Percentiles rank a stretch among this genome's conserved stretches.
Evolutionary conservation across 2,113 vertebrate species (phyloP).

Genomic region (Oncorhynchus keta): DNA sequence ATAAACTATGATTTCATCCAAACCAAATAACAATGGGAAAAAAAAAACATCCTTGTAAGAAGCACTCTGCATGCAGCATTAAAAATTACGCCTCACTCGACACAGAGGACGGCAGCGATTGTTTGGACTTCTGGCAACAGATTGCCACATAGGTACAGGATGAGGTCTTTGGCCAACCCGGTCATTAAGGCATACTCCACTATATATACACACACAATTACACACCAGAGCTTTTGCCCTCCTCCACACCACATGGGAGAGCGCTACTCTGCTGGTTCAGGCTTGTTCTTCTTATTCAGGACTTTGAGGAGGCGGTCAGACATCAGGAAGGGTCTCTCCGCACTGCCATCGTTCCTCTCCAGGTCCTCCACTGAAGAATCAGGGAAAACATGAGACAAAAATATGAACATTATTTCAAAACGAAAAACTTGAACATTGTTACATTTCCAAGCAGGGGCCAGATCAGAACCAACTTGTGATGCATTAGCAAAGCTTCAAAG

Average conservation of each 20-base stretch:
- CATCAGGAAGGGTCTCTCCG: slow-evolving; percentile 89
- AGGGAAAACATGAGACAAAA: slow-evolving; percentile 15
- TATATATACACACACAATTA: slow-evolving; percentile 11
- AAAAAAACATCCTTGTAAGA: background rate
- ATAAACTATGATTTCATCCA: background rate
- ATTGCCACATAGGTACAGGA: slow-evolving; percentile 23
- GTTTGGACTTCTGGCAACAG: background rate
- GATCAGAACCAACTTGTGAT: background rate
- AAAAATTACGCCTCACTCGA: background rate
- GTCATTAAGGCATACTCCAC: background rate
- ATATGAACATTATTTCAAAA: background rate
- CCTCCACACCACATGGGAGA: background rate
- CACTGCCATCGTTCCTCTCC: slow-evolving; percentile 88
- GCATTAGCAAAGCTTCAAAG: background rate
- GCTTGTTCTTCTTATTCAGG: slow-evolving; percentile 86
- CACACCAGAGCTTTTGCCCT: background rate
- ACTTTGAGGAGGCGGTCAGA: slow-evolving; percentile 82
- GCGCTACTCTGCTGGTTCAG: slow-evolving; percentile 35
- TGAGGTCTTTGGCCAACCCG: background rate
- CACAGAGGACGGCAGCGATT: no score
- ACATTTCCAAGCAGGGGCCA: background rate
- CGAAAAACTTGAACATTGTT: background rate
- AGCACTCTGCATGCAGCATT: background rate
- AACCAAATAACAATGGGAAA: slow-evolving; percentile 3
- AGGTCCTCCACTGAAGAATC: slow-evolving; percentile 88